phyloP scores from a whole-genome alignment of 2,888 invertebrate genomes.

The Leucoma salicis region DNA sequence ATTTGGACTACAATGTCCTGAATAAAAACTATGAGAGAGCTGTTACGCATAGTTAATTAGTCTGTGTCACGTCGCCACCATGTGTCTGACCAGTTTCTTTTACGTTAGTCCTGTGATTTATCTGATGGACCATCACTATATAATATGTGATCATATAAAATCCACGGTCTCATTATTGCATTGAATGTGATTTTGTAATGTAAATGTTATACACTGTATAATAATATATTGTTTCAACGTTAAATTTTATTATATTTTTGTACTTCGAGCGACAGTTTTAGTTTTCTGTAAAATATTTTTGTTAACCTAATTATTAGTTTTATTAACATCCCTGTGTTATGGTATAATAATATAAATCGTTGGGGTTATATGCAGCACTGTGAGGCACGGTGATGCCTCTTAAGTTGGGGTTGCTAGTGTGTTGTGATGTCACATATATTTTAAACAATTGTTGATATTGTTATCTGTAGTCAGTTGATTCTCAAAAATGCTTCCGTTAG shows the following conservation, averaged over 20 bases:
- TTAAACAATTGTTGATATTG: no score
- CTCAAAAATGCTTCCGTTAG: no score
- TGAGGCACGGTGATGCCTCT: no score
- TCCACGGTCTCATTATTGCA: conserved; percentile 38
- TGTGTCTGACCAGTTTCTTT: conserved; percentile 13
- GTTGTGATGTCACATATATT: no score
- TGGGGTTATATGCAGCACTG: no score
- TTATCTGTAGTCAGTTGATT: no score
- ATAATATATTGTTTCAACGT: conserved; percentile 62
- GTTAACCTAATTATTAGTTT: conserved; percentile 46
- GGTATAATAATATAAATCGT: neutral
- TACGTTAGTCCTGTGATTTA: conserved; percentile 18
- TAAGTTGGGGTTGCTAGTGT: no score
- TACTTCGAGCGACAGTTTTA: conserved; percentile 54
- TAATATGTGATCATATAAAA: conserved; percentile 30
- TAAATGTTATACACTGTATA: conserved; percentile 55
- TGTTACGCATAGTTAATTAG: conserved; percentile 2
- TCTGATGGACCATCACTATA: conserved; percentile 16
- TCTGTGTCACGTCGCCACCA: conserved; percentile 8
- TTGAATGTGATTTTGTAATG: conserved; percentile 54
- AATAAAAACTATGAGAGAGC: conserved; percentile 3
- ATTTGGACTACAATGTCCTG: neutral
- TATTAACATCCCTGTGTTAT: conserved; percentile 25
- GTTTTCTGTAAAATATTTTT: conserved; percentile 54
- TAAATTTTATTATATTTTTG: conserved; percentile 69